Evolutionary conservation across 2,888 invertebrate species (phyloP).

Genomic region (Coenonympha glycerion): DNA sequence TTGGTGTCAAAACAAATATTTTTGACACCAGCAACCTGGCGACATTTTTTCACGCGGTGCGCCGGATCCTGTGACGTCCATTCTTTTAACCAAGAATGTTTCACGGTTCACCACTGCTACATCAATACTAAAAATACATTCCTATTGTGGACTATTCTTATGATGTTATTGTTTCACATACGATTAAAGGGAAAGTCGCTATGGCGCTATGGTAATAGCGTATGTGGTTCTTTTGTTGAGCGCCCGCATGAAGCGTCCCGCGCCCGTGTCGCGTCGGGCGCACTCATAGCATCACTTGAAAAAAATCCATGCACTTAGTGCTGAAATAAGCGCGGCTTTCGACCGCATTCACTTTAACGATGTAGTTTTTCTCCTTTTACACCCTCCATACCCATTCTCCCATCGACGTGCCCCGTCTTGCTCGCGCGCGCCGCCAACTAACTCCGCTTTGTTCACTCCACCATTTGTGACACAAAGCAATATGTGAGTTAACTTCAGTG

Average conservation of each 20-base stretch:
- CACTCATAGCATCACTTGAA: conserved; percentile 68
- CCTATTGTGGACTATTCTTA: no score
- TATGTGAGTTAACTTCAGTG: conserved; percentile 75
- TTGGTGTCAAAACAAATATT: no score
- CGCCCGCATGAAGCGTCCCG: conserved; percentile 14
- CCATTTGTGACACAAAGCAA: conserved; percentile 76
- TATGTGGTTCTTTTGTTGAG: conserved; percentile 19
- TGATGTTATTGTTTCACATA: no score
- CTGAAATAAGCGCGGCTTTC: conserved; percentile 74
- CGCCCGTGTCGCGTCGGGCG: conserved; percentile 22
- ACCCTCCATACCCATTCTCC: conserved; percentile 69
- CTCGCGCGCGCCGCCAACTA: conserved; percentile 54
- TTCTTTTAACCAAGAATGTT: no score
- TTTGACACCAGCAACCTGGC: no score
- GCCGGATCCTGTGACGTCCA: no score
- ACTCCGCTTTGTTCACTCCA: conserved; percentile 62
- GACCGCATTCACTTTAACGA: conserved; percentile 76
- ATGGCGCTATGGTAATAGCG: conserved; percentile 13
- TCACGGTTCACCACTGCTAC: no score
- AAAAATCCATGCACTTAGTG: conserved; percentile 75
- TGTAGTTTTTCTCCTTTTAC: conserved; percentile 76
- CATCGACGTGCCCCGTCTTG: conserved; percentile 58
- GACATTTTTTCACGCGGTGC: no score
- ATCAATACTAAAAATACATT: no score
- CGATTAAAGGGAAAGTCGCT: conserved; percentile 7